Base-by-base conservation (phyloP, 30 jellyfish, hydroid and myxozoan species). In the Nemopilema nomurai region DNA sequence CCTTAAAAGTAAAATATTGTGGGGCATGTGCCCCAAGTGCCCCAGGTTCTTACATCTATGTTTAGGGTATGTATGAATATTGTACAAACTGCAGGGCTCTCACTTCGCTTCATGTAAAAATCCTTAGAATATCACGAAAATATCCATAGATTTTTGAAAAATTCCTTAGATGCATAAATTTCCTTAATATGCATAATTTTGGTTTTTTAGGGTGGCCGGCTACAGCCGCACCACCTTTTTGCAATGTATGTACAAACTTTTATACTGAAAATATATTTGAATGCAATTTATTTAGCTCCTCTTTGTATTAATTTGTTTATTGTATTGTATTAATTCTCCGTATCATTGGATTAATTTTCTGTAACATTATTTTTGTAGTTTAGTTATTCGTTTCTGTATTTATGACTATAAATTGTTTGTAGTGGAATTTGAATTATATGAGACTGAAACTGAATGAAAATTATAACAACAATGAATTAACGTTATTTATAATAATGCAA, bases 221-320 rank as follows among this genome's bases (percentile, higher is more conserved):
- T 64, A 64, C 74, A 64, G 74, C 74, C 74, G 74, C 74, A 64
- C 74, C 74, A 64, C 74, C 17, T 64, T 64, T 64, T 64, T 64
- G 74, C 74, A 64, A 64, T 26, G 74, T 64, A 64, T 64, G 74
- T 64, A 64, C 74, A 64, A 64, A 64, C 28, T 64, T 64, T 64
- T 3, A 64, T 64, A 64, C 74, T 64, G 74, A 64, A n/a, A 64
- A 26, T 64, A 64, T 64, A 64, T 64, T 64, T 64, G 74, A 64
- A 64, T 64, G 74, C 6, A 64, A 41, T 41, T 41, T 41, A 41
- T 41, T 13, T 41, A 41, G 57, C 57, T 41, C 57, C 57, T 41
- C 13, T 41, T 41, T 41, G 57, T 41, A 41, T 41, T 41, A 41
- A 41, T 41, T 41, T 41, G 57, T 41, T 41, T 41, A 41, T 41